Evolutionary conservation across 1,140 invertebrate species (phyloP).

Genomic region (Trachymyrmex cornetzi): DNA sequence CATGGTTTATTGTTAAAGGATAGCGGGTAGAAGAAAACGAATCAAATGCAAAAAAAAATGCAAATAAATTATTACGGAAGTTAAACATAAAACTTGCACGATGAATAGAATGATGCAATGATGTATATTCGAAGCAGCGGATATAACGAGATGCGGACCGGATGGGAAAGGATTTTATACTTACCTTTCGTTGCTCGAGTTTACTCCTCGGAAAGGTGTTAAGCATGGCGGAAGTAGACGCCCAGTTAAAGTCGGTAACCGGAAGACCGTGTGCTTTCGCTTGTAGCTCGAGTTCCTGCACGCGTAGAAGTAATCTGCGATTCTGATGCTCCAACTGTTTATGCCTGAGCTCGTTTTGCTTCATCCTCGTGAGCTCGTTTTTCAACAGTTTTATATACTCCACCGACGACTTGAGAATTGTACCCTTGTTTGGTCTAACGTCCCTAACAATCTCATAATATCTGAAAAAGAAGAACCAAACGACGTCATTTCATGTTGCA

Average conservation of each 20-base stretch:
- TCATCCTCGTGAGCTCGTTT: conserved; percentile 93
- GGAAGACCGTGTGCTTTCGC: conserved; percentile 91
- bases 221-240: conserved; percentile 80
- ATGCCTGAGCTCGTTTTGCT: conserved; percentile 92
- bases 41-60: background rate
- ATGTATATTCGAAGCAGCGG: background rate
- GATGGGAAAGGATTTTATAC: conserved; percentile 43
- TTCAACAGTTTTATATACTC: conserved; percentile 98
- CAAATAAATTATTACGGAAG: conserved; percentile 2
- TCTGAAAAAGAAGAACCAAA: conserved; percentile 68
- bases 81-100: background rate
- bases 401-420: conserved; percentile 98
- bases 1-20: background rate
- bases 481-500: background rate
- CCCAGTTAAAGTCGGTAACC: conserved; percentile 88
- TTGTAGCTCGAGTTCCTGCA: conserved; percentile 91
- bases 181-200: conserved; percentile 85
- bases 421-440: conserved; percentile 97
- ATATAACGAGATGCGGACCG: conserved; percentile 39
- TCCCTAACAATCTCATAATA: conserved; percentile 96
- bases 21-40: background rate
- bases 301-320: conserved; percentile 92
- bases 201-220: conserved; percentile 84
- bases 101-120: background rate
- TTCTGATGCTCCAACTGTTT: conserved; percentile 95